phyloP scores from a whole-genome alignment of 2,113 vertebrate species.

The Hylia prasina region DNA sequence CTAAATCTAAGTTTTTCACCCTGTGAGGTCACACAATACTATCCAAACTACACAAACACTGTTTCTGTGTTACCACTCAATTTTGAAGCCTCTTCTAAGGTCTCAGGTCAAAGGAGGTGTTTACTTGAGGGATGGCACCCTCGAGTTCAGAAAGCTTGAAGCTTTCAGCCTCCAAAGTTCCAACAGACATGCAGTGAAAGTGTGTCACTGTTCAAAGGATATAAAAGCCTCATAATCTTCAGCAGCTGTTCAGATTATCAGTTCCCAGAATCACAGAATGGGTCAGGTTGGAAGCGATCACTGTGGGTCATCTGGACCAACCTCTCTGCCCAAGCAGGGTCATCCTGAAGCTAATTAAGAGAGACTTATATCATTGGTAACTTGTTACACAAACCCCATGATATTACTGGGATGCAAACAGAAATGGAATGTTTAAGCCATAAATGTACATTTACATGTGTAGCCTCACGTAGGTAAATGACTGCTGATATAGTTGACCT shows the following conservation, averaged over 20 bases:
- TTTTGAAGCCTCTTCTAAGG: no score
- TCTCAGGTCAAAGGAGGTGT: no score
- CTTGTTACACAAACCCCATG: background rate
- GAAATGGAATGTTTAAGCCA: background rate
- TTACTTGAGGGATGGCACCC: no score
- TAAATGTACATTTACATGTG: background rate
- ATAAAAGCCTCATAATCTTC: background rate
- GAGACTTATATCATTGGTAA: background rate
- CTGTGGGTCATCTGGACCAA: background rate
- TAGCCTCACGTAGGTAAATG: background rate
- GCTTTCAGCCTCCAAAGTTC: no score
- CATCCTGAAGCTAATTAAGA: background rate
- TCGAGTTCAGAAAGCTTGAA: no score
- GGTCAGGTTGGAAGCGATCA: background rate
- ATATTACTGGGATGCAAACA: background rate
- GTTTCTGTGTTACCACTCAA: no score
- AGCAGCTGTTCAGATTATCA: background rate
- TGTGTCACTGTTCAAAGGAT: background rate
- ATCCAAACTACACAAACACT: no score
- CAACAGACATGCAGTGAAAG: background rate
- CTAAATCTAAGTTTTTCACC: no score
- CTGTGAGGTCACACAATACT: no score
- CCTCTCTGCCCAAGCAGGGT: background rate
- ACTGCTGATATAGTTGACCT: background rate
- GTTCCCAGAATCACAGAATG: background rate